Percentiles rank a stretch among this genome's conserved stretches.
Conservation (phyloP, 2,888 invertebrate species). For the Scaptomyza caliginosa region DNA sequence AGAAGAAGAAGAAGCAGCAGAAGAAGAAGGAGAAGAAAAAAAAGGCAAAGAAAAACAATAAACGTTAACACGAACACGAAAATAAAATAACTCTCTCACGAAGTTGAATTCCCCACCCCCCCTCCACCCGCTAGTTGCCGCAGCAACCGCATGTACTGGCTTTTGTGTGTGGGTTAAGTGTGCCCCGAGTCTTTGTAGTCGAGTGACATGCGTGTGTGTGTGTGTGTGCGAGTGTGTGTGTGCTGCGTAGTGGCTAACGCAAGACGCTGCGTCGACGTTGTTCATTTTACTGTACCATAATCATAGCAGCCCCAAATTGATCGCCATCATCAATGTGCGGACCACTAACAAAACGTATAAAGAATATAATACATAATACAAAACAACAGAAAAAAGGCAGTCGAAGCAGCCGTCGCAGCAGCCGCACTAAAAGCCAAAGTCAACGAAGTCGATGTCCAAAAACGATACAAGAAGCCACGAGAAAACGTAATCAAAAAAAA, state of each 20-base stretch:
- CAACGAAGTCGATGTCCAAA: slow-evolving; percentile 49
- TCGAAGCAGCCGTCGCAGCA: slow-evolving; percentile 22
- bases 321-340: slow-evolving; percentile 76
- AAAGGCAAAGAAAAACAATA: slow-evolving; percentile 79
- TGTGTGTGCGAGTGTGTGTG: slow-evolving; percentile 30
- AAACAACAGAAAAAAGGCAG: slow-evolving; percentile 27
- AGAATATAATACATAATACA: slow-evolving; percentile 70
- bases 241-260: slow-evolving; percentile 67
- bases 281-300: slow-evolving; percentile 79
- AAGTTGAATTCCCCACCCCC: slow-evolving; percentile 33
- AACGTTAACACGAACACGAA: slow-evolving; percentile 80
- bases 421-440: slow-evolving; percentile 50
- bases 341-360: slow-evolving; percentile 57
- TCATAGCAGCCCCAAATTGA: slow-evolving; percentile 80
- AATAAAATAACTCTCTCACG: slow-evolving; percentile 80
- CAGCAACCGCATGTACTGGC: neutral
- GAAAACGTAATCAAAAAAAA: slow-evolving; percentile 78
- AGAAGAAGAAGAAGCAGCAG: neutral
- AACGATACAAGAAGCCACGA: slow-evolving; percentile 67
- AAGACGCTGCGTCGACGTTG: slow-evolving; percentile 38
- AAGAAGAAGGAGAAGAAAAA: slow-evolving; percentile 41
- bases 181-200: slow-evolving; percentile 34
- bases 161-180: slow-evolving; percentile 76
- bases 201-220: slow-evolving; percentile 29
- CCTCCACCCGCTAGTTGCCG: neutral